Evolutionary conservation across 2,888 invertebrate genomes (phyloP), one percentile per base, ranked within the genome.

Genomic region (Papilio demoleus): DNA sequence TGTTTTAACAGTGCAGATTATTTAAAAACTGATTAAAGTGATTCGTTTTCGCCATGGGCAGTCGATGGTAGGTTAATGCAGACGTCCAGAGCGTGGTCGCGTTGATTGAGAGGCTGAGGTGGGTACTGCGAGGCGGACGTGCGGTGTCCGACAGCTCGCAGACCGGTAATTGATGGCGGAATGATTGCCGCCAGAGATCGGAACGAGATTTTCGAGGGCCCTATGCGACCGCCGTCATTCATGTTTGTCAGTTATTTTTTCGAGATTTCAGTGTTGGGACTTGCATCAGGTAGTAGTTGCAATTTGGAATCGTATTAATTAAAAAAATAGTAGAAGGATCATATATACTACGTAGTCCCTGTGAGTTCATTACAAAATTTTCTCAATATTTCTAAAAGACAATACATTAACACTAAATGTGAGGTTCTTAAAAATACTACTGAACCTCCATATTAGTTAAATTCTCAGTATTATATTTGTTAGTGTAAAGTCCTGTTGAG

Each of bases 141-240:
- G 70, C 63, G 50, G 67, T 69, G 74, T 73, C 79, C 75, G 76
- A 77, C 77, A 74, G 72, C 73, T 77, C 73, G 77, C 74, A 75
- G 75, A 74, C 84, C 79, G 82, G 83, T 82, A 83, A 85, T 84
- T 86, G 82, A 88, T 87, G 83, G 77, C 66, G 65, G 78, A 80
- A 84, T 87, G 87, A 88, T 87, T 86, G 81, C 77, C 72, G 73
- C 77, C 76, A 76, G 72, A 75, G 74, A 79, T 77, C 76, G 76
- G 74, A 76, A 72, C 68, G 72, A 72, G 74, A 77, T 76, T 78
- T 79, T 77, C 76, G 75, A 77, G 79, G 81, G 84, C 82, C 61
- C 81, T 82, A 78, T 82, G 82, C 79, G 77, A 81, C 76, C 73
- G 67, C 67, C 75, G 76, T 83, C 81, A 82, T 47, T 50, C 47